A percentile compares a stretch with the other conserved stretches of the same genome.
Conservation (phyloP, 2,888 invertebrate genomes). For the Philereme vetulata region DNA sequence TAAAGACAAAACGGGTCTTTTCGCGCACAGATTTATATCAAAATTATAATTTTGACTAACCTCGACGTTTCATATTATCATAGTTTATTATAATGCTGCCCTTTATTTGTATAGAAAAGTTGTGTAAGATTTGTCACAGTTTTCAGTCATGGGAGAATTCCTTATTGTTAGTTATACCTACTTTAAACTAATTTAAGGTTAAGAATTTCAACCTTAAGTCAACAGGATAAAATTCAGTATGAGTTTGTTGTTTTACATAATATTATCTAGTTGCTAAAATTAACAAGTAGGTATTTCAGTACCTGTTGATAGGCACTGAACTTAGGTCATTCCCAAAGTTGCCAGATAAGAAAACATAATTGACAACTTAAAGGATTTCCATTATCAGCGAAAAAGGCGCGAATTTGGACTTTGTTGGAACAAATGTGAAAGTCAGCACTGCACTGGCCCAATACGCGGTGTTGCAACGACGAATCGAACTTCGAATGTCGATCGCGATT, state of each 20-base stretch:
- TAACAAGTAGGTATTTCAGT: constrained; percentile 3
- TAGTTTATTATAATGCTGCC: too few species aligned
- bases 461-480: constrained; percentile 48
- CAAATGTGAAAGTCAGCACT: constrained; percentile 65
- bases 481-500: constrained; percentile 29
- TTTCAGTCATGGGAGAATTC: too few species aligned
- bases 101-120: too few species aligned
- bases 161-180: too few species aligned
- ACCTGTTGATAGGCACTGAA: constrained; percentile 18
- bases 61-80: too few species aligned
- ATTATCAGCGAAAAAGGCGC: constrained; percentile 39
- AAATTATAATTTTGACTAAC: too few species aligned
- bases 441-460: constrained; percentile 59
- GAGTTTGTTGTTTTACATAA: neutral
- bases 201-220: constrained; percentile 6
- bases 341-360: constrained; percentile 43
- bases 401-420: constrained; percentile 40
- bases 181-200: too few species aligned
- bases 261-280: constrained; percentile 11
- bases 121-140: too few species aligned
- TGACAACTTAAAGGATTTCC: constrained; percentile 30
- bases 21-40: too few species aligned
- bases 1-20: too few species aligned
- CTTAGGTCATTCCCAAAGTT: constrained; percentile 46
- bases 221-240: constrained; percentile 7